These are phyloP conservation scores for Pitangus sulphuratus DNA, from an alignment of 2,797 vertebrate species.

Conservation along the genomic window DNA sequence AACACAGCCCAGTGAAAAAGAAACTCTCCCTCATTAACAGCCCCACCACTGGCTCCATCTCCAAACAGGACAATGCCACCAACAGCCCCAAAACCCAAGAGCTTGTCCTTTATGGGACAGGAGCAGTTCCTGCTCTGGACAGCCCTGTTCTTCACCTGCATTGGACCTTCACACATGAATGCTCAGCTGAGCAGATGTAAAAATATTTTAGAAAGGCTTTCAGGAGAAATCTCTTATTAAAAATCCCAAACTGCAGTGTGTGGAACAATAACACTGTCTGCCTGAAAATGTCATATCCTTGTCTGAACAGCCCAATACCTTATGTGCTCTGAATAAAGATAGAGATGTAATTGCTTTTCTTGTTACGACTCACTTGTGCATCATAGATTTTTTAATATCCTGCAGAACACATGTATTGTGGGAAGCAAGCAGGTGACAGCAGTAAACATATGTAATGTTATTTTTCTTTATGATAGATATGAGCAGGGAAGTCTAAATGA, in stretches of 20 bases:
- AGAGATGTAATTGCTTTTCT: slow-evolving; percentile 76
- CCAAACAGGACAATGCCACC: background rate
- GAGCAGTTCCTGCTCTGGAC: background rate
- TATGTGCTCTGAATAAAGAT: slow-evolving; percentile 74
- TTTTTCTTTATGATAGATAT: slow-evolving; percentile 66
- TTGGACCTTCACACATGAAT: background rate
- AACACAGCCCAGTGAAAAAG: background rate
- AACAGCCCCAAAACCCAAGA: background rate
- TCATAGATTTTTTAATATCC: slow-evolving; percentile 78
- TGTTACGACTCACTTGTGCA: slow-evolving; percentile 77
- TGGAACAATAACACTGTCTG: slow-evolving; percentile 58
- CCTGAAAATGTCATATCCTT: slow-evolving; percentile 64
- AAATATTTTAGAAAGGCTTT: slow-evolving; percentile 46
- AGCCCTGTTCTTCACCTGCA: background rate
- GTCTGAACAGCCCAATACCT: slow-evolving; percentile 59
- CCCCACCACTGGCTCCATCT: background rate
- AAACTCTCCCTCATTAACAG: background rate
- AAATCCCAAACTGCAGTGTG: slow-evolving; percentile 41
- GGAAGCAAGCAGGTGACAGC: slow-evolving; percentile 71
- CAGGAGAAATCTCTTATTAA: slow-evolving; percentile 58
- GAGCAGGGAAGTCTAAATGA: slow-evolving; percentile 43
- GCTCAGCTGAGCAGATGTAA: slow-evolving; percentile 25
- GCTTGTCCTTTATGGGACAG: background rate
- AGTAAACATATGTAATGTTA: slow-evolving; percentile 64
- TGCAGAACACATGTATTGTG: slow-evolving; percentile 74